Base-by-base conservation (phyloP, 1,140 invertebrate species). In the Psilanteris sp. region DNA sequence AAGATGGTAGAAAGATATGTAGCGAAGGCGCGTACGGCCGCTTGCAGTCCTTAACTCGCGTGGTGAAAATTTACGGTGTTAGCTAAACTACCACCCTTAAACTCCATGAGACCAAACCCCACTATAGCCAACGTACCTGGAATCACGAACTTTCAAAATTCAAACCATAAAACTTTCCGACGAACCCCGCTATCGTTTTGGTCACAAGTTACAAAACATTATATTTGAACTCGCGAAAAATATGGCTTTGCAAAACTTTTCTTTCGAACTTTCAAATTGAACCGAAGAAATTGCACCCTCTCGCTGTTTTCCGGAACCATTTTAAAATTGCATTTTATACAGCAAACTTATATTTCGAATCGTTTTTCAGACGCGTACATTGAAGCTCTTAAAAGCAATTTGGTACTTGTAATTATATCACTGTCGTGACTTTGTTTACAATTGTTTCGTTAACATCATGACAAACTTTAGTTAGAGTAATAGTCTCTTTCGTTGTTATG, bases 81-180 rank as follows among this genome's bases (percentile, higher is more conserved):
- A 52, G 64, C 62, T 70, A 70, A 77, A 77, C 75, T 77, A 77
- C 68, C 68, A 68, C 68, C n/a, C 75, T 77, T 77, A 68, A 77
- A 77, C 68, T 73, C 61, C 22, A 52, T 39, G 55, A 64, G 61
- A 62, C 55, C 67, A 72, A 44, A 44, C 26, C 55, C 48, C 37
- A 10, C 71, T 66, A 54, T 54, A 62, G 61, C 36, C 43, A 66
- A 66, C 70, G 52, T 73, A 61, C 71, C 54, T 54, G 61, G 67
- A 55, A 67, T 59, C 54, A 62, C 62, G 9, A 77, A 77, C 75
- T 77, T 77, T 73, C 75, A 77, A 77, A 77, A 68, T 77, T 72
- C 75, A 62, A 52, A 62, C 48, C 57, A 43, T 72, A 64, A 77
- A 77, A 77, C 75, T 77, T 72, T 72, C 64, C 62, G 50, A 64